phyloP scores from a whole-genome alignment of 2,113 vertebrate genomes.

The Aegithalos caudatus region DNA sequence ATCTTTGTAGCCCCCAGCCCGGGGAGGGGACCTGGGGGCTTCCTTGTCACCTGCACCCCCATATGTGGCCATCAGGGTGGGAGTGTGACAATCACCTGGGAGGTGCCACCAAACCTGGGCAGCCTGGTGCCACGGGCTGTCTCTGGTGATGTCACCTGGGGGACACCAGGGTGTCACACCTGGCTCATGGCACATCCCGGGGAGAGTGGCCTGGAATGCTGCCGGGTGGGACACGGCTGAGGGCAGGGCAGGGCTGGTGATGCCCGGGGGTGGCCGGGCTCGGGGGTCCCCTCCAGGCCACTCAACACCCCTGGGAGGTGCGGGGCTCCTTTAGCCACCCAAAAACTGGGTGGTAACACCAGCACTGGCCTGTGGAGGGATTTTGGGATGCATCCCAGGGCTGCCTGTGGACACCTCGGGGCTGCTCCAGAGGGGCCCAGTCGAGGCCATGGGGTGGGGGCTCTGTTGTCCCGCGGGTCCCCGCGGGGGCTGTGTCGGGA shows the following conservation, averaged over 20 bases:
- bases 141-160: neutral
- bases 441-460: neutral
- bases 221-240: neutral
- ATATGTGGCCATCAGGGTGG: fast-evolving
- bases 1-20: neutral
- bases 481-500: no score
- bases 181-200: neutral
- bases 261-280: neutral
- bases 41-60: neutral
- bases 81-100: neutral
- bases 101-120: neutral
- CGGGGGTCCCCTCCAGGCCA: no score
- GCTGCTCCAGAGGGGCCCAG: fast-evolving
- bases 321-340: fast-evolving
- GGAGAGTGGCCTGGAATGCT: neutral
- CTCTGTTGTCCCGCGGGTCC: neutral
- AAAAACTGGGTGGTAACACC: fast-evolving
- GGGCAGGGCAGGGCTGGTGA: neutral
- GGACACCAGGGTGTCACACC: neutral
- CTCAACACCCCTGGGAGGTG: neutral
- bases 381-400: fast-evolving
- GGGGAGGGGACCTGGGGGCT: no score
- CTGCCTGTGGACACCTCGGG: neutral
- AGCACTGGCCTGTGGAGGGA: neutral
- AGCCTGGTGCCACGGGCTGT: neutral